Evolutionary conservation across 37 sponge, comb jelly and placozoan species (phyloP), one percentile per base, ranked within the genome.

Genomic region (Crambe crambe): DNA sequence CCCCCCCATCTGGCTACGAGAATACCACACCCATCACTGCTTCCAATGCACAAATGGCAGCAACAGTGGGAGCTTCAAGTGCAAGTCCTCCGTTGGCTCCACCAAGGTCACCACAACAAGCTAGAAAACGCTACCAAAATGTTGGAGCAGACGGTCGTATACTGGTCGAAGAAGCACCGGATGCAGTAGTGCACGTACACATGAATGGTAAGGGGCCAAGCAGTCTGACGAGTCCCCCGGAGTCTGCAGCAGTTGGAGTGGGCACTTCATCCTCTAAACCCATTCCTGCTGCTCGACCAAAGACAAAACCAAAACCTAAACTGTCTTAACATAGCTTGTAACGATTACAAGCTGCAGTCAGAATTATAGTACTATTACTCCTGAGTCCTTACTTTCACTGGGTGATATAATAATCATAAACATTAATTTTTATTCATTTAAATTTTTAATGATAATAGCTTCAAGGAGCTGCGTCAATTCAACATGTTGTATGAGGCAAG

Each of bases 1-100:
- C 58, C 37, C 76, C 76, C 18, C 76, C 76, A 38, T 61, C 76
- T 5, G 76, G 76, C 42, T 76, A 76, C 37, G 76, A 76, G 40
- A 76, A 76, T 21, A 20, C 39, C 42, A 2, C 42, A 23, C 71
- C 42, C 38, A 41, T 42, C n/a, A 23, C 25, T 18, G 42, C 61
- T 23, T 25, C 76, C 43, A 31, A 27, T 37, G 61, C 76, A 30
- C 56, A 73, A 57, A 32, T 29, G 57, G 56, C 42, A 22, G 25
- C 76, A 3, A 76, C n/a, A 8, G 36, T 10, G 1, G 2, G 10
- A 5, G 23, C 71, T 5, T 21, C 41, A 26, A 30, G 30, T 8
- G 31, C 12, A 9, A 2, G 2, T 5, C 66, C 66, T 29, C 66
- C 66, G 15, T 29, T 34, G 39, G 59, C 61, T 22, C 61, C 76